Evolutionary conservation across 2,113 vertebrate species (phyloP).

Genomic region (Mustela lutreola): DNA sequence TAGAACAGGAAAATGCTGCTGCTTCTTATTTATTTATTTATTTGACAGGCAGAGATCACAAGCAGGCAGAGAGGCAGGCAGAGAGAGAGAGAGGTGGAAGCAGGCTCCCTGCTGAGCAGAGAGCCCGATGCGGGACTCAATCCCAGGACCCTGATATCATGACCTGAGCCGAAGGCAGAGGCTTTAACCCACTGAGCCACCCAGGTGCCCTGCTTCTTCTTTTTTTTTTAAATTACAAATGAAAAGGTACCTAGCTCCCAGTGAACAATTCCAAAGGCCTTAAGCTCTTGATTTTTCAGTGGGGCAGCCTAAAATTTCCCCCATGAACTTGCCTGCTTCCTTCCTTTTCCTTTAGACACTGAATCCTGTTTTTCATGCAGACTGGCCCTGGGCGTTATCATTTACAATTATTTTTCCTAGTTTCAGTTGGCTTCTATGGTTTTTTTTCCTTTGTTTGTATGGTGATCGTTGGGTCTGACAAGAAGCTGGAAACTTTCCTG

Average conservation of each 20-base stretch:
- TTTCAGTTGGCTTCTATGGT: background rate
- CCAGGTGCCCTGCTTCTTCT: too few relatives aligned
- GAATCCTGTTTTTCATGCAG: background rate
- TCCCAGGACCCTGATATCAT: too few relatives aligned
- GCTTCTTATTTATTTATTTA: too few relatives aligned
- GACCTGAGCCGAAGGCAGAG: too few relatives aligned
- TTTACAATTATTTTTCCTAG: background rate
- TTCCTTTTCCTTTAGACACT: background rate
- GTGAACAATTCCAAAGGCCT: background rate
- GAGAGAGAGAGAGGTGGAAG: too few relatives aligned
- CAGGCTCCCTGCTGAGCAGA: too few relatives aligned
- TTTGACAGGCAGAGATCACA: too few relatives aligned
- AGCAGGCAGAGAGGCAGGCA: too few relatives aligned
- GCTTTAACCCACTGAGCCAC: too few relatives aligned
- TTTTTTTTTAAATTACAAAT: background rate
- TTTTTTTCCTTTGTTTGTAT: background rate
- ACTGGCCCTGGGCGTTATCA: background rate
- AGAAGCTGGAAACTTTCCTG: background rate
- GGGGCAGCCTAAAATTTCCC: background rate
- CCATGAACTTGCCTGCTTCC: background rate
- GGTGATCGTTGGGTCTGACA: background rate
- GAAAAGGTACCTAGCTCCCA: background rate
- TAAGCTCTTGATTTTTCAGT: background rate
- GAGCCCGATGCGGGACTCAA: too few relatives aligned
- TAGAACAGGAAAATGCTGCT: background rate